phyloP scores from a whole-genome alignment of 2,888 invertebrate species.

The Pyrrhosoma nymphula region DNA sequence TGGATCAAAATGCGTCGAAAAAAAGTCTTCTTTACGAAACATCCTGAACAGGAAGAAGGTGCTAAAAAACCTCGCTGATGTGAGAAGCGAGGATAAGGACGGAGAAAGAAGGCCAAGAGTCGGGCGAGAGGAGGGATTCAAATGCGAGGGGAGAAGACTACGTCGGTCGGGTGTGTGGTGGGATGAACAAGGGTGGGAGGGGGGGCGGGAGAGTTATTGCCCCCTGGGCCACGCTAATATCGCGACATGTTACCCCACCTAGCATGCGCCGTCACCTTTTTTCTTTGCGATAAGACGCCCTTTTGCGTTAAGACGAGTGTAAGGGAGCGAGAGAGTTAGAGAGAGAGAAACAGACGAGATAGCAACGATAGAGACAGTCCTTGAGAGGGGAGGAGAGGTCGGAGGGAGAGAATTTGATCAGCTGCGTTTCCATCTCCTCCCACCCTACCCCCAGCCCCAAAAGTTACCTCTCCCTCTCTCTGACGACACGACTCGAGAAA shows the following conservation, averaged over 20 bases:
- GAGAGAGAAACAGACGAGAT: no score
- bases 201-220: slow-evolving; percentile 22
- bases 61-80: background rate
- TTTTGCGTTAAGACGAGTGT: background rate
- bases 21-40: no score
- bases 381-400: background rate
- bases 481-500: no score
- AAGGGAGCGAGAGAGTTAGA: background rate
- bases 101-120: background rate
- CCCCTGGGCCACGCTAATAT: slow-evolving; percentile 54
- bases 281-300: slow-evolving; percentile 46
- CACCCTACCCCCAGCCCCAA: no score
- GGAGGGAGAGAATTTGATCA: background rate
- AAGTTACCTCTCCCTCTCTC: no score
- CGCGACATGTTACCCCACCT: slow-evolving; percentile 58
- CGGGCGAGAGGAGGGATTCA: background rate
- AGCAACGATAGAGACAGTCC: background rate
- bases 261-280: slow-evolving; percentile 12
- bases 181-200: background rate
- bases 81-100: background rate
- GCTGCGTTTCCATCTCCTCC: no score
- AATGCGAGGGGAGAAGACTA: background rate
- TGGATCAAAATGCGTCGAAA: no score
- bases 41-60: background rate
- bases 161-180: background rate